Conservation (phyloP, 2,113 vertebrate species). For the Pygoscelis antarcticus region DNA sequence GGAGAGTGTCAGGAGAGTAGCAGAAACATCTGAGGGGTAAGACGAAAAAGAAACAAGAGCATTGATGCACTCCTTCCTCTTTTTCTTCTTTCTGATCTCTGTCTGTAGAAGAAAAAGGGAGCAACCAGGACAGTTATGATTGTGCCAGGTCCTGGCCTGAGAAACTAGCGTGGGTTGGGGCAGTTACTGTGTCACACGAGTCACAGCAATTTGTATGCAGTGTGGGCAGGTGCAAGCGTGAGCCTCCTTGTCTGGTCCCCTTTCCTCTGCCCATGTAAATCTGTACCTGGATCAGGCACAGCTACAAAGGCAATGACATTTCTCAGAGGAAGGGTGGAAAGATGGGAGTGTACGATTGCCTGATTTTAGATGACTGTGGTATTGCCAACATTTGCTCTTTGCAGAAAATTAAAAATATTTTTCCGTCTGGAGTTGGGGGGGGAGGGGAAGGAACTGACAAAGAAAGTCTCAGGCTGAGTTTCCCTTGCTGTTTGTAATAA, state of each 20-base stretch:
- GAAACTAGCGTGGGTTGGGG: background rate
- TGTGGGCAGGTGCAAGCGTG: background rate
- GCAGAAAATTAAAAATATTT: background rate
- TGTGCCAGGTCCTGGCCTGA: background rate
- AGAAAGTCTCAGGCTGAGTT: background rate
- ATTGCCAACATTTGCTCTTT: background rate
- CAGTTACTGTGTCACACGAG: background rate
- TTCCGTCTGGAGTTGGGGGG: background rate
- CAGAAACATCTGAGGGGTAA: background rate
- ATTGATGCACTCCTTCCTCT: background rate
- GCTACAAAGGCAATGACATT: background rate
- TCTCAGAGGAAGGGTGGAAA: background rate
- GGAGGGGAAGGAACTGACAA: accelerated
- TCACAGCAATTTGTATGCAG: background rate
- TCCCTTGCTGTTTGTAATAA: background rate
- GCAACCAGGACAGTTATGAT: background rate
- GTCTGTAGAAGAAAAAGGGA: background rate
- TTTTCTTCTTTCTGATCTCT: background rate
- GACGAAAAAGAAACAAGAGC: background rate
- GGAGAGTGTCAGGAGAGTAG: background rate
- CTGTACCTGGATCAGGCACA: background rate
- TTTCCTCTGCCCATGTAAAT: background rate
- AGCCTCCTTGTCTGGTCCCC: background rate
- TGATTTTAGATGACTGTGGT: background rate
- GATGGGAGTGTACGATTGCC: background rate